Conservation (phyloP, 2,888 invertebrate genomes). For the Himalopsyche japonica region DNA sequence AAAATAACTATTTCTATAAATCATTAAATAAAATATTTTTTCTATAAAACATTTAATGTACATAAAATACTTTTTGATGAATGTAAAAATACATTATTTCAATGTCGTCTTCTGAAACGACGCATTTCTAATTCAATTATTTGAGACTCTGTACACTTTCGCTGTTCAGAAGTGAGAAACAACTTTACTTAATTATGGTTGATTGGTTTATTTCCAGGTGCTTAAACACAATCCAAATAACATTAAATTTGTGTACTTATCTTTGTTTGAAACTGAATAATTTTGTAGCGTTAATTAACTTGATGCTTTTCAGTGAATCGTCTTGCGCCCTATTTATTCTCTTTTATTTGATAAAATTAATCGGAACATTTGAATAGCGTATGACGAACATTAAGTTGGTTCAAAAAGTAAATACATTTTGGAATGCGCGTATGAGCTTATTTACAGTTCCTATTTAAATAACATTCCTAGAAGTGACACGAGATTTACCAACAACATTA, state of each 20-base stretch:
- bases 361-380: neutral
- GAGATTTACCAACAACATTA: neutral
- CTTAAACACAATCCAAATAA: neutral
- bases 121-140: neutral
- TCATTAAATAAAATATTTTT: too few species aligned
- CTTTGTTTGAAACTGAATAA: neutral
- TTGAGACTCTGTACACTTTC: neutral
- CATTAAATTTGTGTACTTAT: neutral
- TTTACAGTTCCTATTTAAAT: conserved; percentile 7
- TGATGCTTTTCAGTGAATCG: neutral
- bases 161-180: neutral
- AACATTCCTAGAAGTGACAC: neutral
- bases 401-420: neutral
- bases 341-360: neutral
- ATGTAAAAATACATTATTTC: too few species aligned
- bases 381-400: neutral
- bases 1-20: too few species aligned
- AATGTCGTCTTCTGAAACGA: too few species aligned
- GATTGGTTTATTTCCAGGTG: conserved; percentile 1
- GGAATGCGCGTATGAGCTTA: neutral
- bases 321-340: neutral
- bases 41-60: too few species aligned
- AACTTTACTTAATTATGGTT: neutral
- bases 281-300: neutral
- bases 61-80: too few species aligned